Percentiles rank a stretch among this genome's conserved stretches.
Conservation (phyloP, 1,140 invertebrate genomes). For the Olivierus martensii region DNA sequence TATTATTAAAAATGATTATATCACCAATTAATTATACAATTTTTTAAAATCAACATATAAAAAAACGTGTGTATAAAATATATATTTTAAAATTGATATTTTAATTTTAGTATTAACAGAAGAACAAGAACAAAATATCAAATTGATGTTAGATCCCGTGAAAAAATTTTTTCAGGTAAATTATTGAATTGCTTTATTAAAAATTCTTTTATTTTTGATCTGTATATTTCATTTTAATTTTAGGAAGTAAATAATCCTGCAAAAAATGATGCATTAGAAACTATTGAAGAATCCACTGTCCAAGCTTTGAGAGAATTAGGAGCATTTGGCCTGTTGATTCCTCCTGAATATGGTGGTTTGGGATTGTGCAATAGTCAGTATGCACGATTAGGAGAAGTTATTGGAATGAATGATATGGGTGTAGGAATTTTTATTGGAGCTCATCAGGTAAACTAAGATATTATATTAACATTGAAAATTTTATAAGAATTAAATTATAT, state of each 20-base stretch:
- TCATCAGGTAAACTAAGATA: constrained; percentile 41
- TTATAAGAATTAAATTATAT: too few species aligned
- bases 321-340: constrained; percentile 42
- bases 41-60: too few species aligned
- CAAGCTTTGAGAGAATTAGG: constrained; percentile 39
- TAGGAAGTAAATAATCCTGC: constrained; percentile 35
- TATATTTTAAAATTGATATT: background rate
- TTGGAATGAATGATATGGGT: constrained; percentile 40
- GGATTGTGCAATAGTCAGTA: constrained; percentile 45
- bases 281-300: constrained; percentile 34
- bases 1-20: too few species aligned
- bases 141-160: constrained; percentile 35
- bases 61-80: too few species aligned
- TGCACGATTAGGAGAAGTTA: constrained; percentile 40
- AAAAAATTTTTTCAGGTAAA: constrained; percentile 37
- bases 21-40: too few species aligned
- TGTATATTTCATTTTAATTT: too few species aligned
- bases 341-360: constrained; percentile 31
- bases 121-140: constrained; percentile 37
- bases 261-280: constrained; percentile 37
- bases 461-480: too few species aligned
- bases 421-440: constrained; percentile 41
- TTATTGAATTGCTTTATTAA: background rate
- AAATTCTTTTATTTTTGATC: too few species aligned
- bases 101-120: constrained; percentile 28